Conservation (phyloP, 2,888 invertebrate genomes). For the Noctuana brunneofusca region DNA sequence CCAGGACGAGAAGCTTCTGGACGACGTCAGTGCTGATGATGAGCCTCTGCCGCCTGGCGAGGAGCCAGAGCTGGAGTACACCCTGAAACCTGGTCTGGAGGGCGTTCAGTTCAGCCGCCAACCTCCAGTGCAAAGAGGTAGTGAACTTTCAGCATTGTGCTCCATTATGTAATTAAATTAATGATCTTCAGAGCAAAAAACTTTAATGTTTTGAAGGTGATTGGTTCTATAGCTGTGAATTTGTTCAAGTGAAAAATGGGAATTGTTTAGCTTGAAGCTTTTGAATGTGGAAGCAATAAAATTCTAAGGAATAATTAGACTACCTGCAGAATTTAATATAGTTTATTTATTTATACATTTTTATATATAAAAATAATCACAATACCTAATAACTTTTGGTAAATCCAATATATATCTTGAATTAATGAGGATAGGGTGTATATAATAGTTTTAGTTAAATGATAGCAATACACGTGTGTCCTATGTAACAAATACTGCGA, state of each 20-base stretch:
- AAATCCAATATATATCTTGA: neutral
- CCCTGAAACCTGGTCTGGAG: slow-evolving; percentile 85
- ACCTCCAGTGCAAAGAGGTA: slow-evolving; percentile 88
- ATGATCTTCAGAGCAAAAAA: neutral
- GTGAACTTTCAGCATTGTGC: slow-evolving; percentile 93
- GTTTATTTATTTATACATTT: neutral
- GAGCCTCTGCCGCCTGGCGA: slow-evolving; percentile 85
- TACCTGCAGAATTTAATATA: neutral
- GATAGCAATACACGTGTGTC: no score
- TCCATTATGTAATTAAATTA: slow-evolving; percentile 93
- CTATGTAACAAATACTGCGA: neutral
- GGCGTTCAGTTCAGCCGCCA: slow-evolving; percentile 87
- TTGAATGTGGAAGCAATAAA: neutral
- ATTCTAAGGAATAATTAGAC: neutral
- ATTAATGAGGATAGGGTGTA: neutral
- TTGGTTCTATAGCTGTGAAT: neutral
- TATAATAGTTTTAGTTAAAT: neutral
- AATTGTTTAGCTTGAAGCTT: neutral
- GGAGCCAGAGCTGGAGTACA: slow-evolving; percentile 77
- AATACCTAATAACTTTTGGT: neutral
- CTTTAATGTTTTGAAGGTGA: neutral
- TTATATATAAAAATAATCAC: neutral
- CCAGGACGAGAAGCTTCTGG: slow-evolving; percentile 53
- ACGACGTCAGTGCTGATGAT: slow-evolving; percentile 66
- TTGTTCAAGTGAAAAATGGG: neutral